Base-by-base conservation (phyloP, 2,888 invertebrate species). In the Drosophila picticornis region DNA sequence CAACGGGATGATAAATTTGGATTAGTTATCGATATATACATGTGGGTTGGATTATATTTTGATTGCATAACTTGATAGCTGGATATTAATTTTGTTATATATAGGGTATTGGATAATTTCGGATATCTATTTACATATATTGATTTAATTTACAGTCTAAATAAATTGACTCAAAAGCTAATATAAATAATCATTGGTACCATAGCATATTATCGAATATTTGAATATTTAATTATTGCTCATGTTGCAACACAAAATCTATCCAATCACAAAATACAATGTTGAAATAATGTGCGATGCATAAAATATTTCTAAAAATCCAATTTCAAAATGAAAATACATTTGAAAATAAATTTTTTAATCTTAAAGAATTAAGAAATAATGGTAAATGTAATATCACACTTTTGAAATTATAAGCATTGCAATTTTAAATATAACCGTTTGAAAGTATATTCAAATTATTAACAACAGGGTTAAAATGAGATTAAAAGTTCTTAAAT, bases 61-160 rank as follows among this genome's bases (percentile, higher is more conserved):
- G 13, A 22, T 53, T 16, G 52, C 13, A 32, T 52, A 32, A 22
- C 31, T 52, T 25, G 16, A 46, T 25, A 25, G 9, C 7, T 25
- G 25, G 5, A 0, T 46, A 46, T 25, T 46, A 46, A 46, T 46
- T 46, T 46, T 27, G 16, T 4, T 29, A 56, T 38, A 38, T 56
- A 56, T 56, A 38, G 56, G 27, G 56, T 56, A 56, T 38, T 56
- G 38, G 56, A 56, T 56, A 56, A 29, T 38, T 27, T 27, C 36
- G 27, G 55, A 13, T 29, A 4, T 25, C 25, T 32, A 32, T 4
- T 51, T 55, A 38, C n/a, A 38, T 38, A 13, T 27, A 27, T 36
- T 9, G 7, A 4, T 22, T 22, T 32, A 22, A 22, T 51, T 29
- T 11, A 11, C 29, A 11, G n/a, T 19, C 19, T 31, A 29, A 13